Evolutionary conservation across 2,888 invertebrate genomes (phyloP).

Genomic region (Trissoscelio sp.): DNA sequence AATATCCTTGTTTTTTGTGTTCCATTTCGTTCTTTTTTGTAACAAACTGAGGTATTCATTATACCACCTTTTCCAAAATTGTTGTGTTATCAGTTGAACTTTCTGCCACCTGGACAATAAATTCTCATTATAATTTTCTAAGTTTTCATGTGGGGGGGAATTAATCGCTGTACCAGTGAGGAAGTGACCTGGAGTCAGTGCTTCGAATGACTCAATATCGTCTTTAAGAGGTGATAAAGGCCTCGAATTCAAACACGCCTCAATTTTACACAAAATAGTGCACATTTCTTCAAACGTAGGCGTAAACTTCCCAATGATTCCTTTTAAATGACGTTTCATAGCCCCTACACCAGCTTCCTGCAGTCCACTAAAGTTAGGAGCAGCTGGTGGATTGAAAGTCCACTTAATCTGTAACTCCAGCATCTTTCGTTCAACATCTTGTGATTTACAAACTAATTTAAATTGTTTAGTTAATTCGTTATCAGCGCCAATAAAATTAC

Average conservation of each 20-base stretch:
- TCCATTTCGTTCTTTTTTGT: neutral
- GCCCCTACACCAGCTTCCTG: slow-evolving; percentile 12
- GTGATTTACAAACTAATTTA: neutral
- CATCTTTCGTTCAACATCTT: neutral
- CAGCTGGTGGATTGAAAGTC: neutral
- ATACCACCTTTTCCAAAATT: slow-evolving; percentile 5
- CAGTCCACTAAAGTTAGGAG: slow-evolving; percentile 1
- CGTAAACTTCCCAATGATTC: slow-evolving; percentile 1
- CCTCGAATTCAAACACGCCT: slow-evolving; percentile 13
- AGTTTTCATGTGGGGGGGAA: neutral
- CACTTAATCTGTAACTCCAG: neutral
- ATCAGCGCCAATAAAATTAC: slow-evolving; percentile 1
- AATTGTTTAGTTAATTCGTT: neutral
- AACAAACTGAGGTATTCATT: neutral
- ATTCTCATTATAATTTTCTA: neutral
- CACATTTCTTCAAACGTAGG: slow-evolving; percentile 20
- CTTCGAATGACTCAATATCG: neutral
- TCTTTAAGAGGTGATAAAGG: neutral
- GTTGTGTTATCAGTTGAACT: slow-evolving; percentile 4
- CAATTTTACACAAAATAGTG: slow-evolving; percentile 12
- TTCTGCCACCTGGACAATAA: neutral
- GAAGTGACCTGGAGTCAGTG: neutral
- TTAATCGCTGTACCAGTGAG: neutral
- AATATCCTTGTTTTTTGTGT: neutral
- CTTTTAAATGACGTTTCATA: neutral